Evolutionary conservation across 2,797 vertebrate species (phyloP).

Genomic region (Pipistrellus pygmaeus): DNA sequence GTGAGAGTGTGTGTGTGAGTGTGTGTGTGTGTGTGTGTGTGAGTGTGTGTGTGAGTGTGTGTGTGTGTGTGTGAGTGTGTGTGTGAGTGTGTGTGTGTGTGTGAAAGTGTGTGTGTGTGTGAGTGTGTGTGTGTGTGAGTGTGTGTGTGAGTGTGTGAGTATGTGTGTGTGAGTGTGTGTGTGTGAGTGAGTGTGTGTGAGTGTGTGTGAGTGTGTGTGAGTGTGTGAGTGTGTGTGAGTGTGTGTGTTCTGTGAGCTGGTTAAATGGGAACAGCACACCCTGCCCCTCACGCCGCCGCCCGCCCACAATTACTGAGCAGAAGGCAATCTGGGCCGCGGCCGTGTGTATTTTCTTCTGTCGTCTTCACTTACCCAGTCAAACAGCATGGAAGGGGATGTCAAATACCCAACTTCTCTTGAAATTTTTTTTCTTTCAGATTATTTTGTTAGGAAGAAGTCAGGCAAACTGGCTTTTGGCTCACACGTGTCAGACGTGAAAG

Average conservation of each 20-base stretch:
- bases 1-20: no score
- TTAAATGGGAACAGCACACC: conserved; percentile 60
- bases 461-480: background rate
- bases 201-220: no score
- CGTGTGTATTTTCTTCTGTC: conserved; percentile 56
- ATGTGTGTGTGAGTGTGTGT: no score
- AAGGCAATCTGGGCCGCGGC: background rate
- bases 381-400: conserved; percentile 6
- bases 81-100: no score
- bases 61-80: no score
- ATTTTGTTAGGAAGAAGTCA: background rate
- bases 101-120: no score
- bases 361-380: conserved; percentile 60
- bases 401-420: background rate
- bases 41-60: no score
- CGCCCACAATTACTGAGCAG: background rate
- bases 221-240: no score
- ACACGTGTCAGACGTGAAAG: background rate
- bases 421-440: conserved; percentile 22
- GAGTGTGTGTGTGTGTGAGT: no score
- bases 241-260: background rate
- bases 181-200: no score
- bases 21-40: no score
- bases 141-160: no score
- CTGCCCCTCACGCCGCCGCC: background rate